Base-by-base conservation (phyloP, 2,797 vertebrate species). In the Sebastes itinus region DNA sequence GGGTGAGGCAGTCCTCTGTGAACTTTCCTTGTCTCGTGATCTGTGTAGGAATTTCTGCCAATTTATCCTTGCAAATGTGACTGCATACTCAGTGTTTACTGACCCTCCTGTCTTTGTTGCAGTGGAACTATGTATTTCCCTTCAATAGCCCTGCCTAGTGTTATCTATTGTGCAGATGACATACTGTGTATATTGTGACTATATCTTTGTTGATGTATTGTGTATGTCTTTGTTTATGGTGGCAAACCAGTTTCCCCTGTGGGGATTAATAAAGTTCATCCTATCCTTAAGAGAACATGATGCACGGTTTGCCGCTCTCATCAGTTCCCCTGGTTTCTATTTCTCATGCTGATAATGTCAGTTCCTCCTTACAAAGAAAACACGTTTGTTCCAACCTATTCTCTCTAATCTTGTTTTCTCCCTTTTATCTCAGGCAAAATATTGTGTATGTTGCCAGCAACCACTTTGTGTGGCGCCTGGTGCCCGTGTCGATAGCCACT, bases 391-490 rank as follows among this genome's bases (percentile, higher is more conserved):
- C 49, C 30, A 49, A 14, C 27, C n/a, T 14, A 1, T 82, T 14
- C 11, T 56, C 22, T 62, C 28, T 78, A 16, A 69, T 70, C 62
- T 60, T 42, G 12, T 56, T 66, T 68, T 60, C 33, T 77, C 54
- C 38, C 38, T 72, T 55, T 63, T 65, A 20, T 83, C 73, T 87
- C 30, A 99, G 97, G 82, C 95, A 95, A 75, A 98, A 99, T 88
- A 96, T 98, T 71, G 97, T 99, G 74, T 99, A 99, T 4, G 98
- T 99, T 68, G 98, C 99, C 92, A 99, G 99, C 92, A 99, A 99
- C 95, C 99, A 99, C 92, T 99, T 99, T 90, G 99, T 99, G 75
- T 99, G 99, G 99, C 96, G 99, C 80, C 97, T 99, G 66, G 98
- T 99, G 86, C 98, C 98, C 0, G 97, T 99, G 66, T 97, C 98